Conservation (phyloP, 2,113 vertebrate genomes). For the Carlito syrichta region DNA sequence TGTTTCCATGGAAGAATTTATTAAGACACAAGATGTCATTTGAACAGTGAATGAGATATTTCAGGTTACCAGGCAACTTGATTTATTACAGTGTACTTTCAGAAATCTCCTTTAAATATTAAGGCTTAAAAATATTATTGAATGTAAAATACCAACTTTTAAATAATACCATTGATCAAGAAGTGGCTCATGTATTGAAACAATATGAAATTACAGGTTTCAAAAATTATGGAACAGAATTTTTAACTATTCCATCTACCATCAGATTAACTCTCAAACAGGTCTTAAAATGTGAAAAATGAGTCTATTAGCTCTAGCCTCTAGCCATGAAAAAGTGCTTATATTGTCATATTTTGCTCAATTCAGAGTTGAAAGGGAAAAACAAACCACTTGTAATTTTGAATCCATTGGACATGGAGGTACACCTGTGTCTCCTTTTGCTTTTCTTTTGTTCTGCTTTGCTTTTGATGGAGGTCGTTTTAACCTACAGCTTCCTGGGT, state of each 20-base stretch:
- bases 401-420: no score
- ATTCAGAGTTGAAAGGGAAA: background rate
- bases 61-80: background rate
- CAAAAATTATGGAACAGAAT: no score
- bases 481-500: no score
- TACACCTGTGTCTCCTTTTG: background rate
- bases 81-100: background rate
- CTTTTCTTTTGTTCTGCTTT: background rate
- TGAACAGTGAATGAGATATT: background rate
- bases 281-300: accelerated
- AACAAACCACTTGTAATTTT: background rate
- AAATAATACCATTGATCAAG: background rate
- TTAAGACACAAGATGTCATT: background rate
- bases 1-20: background rate
- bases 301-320: accelerated
- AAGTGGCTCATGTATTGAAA: background rate
- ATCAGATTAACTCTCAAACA: background rate
- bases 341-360: background rate
- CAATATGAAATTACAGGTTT: background rate
- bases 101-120: background rate
- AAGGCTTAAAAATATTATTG: background rate
- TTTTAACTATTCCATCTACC: background rate
- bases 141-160: background rate
- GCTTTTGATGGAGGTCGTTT: background rate
- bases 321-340: background rate